Evolutionary conservation across 2,113 vertebrate species (phyloP), one percentile per base, ranked within the genome.

Genomic region (Paramisgurnus dabryanus): DNA sequence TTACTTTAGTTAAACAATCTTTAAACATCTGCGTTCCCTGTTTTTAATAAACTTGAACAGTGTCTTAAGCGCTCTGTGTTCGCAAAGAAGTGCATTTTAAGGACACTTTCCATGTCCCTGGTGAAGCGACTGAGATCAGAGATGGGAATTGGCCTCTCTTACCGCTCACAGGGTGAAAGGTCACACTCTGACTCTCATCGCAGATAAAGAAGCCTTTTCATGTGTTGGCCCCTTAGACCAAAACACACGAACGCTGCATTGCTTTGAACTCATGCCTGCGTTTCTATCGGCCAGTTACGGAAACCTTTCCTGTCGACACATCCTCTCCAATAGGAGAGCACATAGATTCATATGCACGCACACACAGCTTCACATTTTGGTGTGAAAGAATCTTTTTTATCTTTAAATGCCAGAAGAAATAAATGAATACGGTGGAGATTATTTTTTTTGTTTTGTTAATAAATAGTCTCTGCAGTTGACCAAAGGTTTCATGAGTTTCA

Each of bases 161-260:
- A 40, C 41, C n/a, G 85, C 87, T 85, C 84, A 83, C 91, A 90
- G 88, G 90, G 81, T 89, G 86, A 88, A 90, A 91, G 89, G 90
- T 90, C 74, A 76, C 70, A 75, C 73, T 85, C 88, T 66, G 87
- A 89, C 83, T 88, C 87, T 87, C 87, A 67, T 80, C 86, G 88
- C 85, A 84, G 91, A 93, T 92, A 90, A 91, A 90, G 89, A 83
- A 78, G 80, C 82, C 89, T 89, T 91, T 92, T 92, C 89, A 90
- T 91, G 90, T 90, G 85, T 85, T 88, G 82, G 80, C 83, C 87
- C 82, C 72, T 22, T 78, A 83, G 87, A 89, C 87, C 68, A 79
- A 85, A 88, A 88, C 84, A 85, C 86, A 89, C 88, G 76, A 82
- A 85, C 73, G 60, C 80, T 63, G 78, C 22, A 41, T 84, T 76